Evolutionary conservation across 2,888 invertebrate species (phyloP).

Genomic region (Cabera pusaria): DNA sequence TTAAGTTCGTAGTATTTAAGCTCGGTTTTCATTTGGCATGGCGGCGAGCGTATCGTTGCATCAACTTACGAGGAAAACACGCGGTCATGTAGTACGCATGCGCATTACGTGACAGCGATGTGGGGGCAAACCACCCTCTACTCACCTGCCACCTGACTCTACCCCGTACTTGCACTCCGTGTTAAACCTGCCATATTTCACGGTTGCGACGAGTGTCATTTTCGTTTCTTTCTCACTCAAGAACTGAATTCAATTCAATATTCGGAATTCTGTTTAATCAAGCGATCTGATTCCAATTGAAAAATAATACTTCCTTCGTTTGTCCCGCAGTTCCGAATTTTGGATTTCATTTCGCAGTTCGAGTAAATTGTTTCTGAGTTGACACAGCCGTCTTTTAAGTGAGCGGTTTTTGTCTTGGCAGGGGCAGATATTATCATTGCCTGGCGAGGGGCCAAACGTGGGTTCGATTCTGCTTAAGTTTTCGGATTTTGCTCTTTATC

Average conservation of each 20-base stretch:
- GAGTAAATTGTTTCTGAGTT: constrained; percentile 40
- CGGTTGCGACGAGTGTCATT: constrained; percentile 57
- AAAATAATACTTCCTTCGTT: constrained; percentile 29
- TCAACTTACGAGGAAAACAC: constrained; percentile 71
- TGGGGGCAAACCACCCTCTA: constrained; percentile 27
- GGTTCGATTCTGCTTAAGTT: constrained; percentile 40
- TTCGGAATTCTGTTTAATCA: constrained; percentile 36
- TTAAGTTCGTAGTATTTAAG: constrained; percentile 10
- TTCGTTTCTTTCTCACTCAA: constrained; percentile 57
- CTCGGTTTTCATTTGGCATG: constrained; percentile 24
- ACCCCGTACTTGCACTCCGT: constrained; percentile 53
- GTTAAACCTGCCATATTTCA: constrained; percentile 71
- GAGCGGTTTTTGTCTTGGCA: constrained; percentile 59
- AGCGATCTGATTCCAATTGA: constrained; percentile 24
- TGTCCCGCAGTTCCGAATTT: constrained; percentile 25
- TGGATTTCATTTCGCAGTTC: constrained; percentile 32
- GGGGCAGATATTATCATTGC: constrained; percentile 60
- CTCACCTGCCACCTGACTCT: constrained; percentile 41
- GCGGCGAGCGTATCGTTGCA: constrained; percentile 37
- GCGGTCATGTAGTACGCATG: constrained; percentile 71
- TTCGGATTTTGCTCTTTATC: constrained; percentile 38
- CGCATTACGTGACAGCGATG: constrained; percentile 44
- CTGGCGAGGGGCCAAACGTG: constrained; percentile 62
- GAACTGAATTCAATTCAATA: constrained; percentile 59
- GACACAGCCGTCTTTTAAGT: constrained; percentile 45